Evolutionary conservation across 2,797 vertebrate species (phyloP).

Genomic region (Prunella strophiata): DNA sequence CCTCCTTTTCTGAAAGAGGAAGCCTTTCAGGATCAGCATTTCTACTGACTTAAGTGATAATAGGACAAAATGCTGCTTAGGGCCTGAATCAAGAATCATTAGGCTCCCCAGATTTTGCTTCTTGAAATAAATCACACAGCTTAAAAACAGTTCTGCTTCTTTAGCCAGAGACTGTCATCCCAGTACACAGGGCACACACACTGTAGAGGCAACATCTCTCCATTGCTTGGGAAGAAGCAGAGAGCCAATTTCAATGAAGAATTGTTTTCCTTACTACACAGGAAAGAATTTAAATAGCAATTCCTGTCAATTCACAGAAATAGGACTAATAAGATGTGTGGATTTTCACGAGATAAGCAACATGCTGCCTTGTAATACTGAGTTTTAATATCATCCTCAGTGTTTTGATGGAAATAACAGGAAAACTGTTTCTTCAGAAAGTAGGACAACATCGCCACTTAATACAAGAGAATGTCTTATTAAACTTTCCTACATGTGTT

Average conservation of each 20-base stretch:
- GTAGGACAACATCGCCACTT: background rate
- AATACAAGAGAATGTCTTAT: background rate
- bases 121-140: background rate
- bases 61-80: background rate
- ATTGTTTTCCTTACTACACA: constrained; percentile 47
- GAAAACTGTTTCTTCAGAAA: constrained; percentile 23
- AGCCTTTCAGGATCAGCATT: background rate
- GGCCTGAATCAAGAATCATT: background rate
- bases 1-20: background rate
- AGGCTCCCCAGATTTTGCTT: background rate
- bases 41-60: background rate
- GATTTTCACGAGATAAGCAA: constrained; percentile 7
- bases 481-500: background rate
- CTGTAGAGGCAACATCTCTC: background rate
- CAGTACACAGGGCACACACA: background rate
- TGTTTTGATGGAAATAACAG: background rate
- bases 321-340: background rate
- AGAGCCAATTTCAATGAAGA: constrained; percentile 42
- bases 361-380: background rate
- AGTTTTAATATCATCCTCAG: background rate
- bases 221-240: background rate
- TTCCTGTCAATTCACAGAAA: constrained; percentile 56
- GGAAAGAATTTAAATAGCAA: constrained; percentile 67
- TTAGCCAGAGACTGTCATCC: background rate
- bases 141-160: background rate